Evolutionary conservation across 2,797 vertebrate genomes (phyloP).

Genomic region (Acanthurus lineatus): DNA sequence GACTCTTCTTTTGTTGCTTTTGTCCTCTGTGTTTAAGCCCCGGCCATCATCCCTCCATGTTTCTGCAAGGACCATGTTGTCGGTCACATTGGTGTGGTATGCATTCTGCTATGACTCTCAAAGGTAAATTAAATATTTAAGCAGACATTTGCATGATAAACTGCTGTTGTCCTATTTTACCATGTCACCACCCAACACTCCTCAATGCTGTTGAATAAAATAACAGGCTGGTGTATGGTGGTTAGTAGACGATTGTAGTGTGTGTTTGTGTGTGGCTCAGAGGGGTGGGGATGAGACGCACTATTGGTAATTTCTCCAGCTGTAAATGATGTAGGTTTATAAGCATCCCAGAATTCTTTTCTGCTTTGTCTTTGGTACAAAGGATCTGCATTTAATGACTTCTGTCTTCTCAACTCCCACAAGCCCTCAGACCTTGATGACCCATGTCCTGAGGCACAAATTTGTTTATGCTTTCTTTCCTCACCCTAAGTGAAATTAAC

Average conservation of each 20-base stretch:
- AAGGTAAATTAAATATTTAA: slow-evolving; percentile 80
- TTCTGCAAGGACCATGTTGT: neutral
- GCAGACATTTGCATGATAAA: slow-evolving; percentile 78
- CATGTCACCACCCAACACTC: slow-evolving; percentile 68
- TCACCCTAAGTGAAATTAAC: slow-evolving; percentile 31
- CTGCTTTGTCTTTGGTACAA: neutral
- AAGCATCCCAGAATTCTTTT: slow-evolving; percentile 42
- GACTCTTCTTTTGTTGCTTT: slow-evolving; percentile 33
- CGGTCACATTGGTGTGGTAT: slow-evolving; percentile 15
- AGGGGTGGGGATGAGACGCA: slow-evolving; percentile 9
- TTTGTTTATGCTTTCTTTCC: slow-evolving; percentile 42
- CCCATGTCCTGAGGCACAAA: slow-evolving; percentile 36
- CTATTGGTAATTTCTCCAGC: slow-evolving; percentile 30
- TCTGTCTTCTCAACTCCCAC: slow-evolving; percentile 39
- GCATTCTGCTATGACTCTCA: slow-evolving; percentile 53
- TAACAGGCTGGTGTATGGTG: slow-evolving; percentile 35
- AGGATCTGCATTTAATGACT: slow-evolving; percentile 56
- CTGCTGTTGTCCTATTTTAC: slow-evolving; percentile 79
- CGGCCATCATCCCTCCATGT: slow-evolving; percentile 12
- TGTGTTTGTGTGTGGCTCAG: slow-evolving; percentile 15
- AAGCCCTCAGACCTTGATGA: slow-evolving; percentile 40
- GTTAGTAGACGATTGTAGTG: slow-evolving; percentile 15
- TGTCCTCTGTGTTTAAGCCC: slow-evolving; percentile 24
- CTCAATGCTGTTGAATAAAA: slow-evolving; percentile 74
- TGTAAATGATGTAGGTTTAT: slow-evolving; percentile 31